A percentile compares a stretch with the other conserved stretches of the same genome.
phyloP scores from a whole-genome alignment of 2,888 invertebrate species.

The Zygaena filipendulae region DNA sequence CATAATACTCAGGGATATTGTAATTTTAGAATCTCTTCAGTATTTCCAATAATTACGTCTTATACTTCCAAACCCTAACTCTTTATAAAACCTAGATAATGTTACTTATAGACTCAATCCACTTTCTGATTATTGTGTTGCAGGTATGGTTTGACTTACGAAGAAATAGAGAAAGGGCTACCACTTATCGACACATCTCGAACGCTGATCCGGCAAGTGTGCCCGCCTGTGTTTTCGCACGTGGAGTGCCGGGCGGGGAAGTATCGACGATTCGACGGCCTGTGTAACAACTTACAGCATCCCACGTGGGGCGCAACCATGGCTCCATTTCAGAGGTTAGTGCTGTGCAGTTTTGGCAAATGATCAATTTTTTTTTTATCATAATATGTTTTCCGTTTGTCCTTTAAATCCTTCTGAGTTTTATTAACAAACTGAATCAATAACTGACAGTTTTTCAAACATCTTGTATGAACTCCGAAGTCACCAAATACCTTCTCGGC shows the following conservation, averaged over 20 bases:
- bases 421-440: no score
- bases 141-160: slow-evolving; percentile 85
- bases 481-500: no score
- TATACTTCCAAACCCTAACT: background rate
- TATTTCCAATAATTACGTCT: background rate
- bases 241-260: slow-evolving; percentile 91
- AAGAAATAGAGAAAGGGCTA: slow-evolving; percentile 88
- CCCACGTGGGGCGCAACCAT: slow-evolving; percentile 91
- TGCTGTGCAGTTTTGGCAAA: no score
- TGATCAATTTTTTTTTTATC: slow-evolving; percentile 12
- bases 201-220: slow-evolving; percentile 85
- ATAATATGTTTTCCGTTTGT: no score
- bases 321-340: slow-evolving; percentile 83
- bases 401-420: no score
- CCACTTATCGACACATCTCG: slow-evolving; percentile 90
- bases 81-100: no score
- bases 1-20: no score
- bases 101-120: no score
- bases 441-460: no score
- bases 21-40: no score
- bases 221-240: slow-evolving; percentile 87
- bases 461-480: no score
- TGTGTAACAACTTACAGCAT: slow-evolving; percentile 89
- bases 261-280: slow-evolving; percentile 86
- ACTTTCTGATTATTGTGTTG: no score